phyloP scores from a whole-genome alignment of 2,797 vertebrate species.

The Sparidentex hasta region DNA sequence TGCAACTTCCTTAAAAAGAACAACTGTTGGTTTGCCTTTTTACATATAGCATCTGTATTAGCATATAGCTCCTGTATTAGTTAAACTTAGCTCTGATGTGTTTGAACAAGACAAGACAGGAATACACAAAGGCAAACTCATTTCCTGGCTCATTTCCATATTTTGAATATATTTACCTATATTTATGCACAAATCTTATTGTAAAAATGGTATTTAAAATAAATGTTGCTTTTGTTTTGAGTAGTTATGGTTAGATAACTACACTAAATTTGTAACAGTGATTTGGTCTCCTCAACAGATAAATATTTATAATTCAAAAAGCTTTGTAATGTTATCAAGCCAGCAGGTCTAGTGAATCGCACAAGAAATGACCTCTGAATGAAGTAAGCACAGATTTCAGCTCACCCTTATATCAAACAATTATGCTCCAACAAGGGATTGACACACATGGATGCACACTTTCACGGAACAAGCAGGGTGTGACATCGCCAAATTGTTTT shows the following conservation, averaged over 20 bases:
- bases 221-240: conserved; percentile 16
- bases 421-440: conserved; percentile 51
- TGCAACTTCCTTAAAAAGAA: no score
- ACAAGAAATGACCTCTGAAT: conserved; percentile 13
- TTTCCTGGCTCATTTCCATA: no score
- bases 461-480: conserved; percentile 48
- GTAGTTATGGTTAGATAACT: background rate
- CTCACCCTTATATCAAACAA: conserved; percentile 45
- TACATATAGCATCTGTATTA: no score
- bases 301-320: background rate
- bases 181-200: no score
- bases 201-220: background rate
- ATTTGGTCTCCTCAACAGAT: background rate
- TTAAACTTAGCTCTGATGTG: no score
- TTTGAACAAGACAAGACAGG: no score
- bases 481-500: conserved; percentile 49
- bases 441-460: conserved; percentile 49
- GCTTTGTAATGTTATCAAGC: background rate
- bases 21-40: no score
- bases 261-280: background rate
- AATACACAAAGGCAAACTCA: no score
- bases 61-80: no score
- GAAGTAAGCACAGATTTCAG: conserved; percentile 45
- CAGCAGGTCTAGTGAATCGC: background rate
- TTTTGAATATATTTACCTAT: no score